Conservation (phyloP, 2,797 vertebrate genomes). For the Silurus lanzhouensis region DNA sequence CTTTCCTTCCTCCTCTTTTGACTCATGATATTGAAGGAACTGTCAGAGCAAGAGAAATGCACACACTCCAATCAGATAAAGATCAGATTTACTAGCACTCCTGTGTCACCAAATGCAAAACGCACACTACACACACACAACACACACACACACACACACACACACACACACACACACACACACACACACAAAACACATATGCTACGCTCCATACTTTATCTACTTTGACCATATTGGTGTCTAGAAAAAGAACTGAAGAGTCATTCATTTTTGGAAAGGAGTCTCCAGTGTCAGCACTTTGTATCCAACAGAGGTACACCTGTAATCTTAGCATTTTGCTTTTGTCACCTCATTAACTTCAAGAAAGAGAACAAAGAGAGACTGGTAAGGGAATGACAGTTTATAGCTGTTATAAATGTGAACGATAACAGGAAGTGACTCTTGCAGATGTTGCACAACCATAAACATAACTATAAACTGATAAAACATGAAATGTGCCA, state of each 20-base stretch:
- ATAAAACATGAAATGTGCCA: not conserved
- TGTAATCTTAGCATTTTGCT: not conserved
- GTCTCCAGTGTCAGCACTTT: not conserved
- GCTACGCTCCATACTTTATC: not conserved
- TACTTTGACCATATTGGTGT: not conserved
- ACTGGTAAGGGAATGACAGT: not conserved
- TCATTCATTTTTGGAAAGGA: not conserved
- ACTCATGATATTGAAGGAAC: constrained; percentile 30
- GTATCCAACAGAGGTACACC: not conserved
- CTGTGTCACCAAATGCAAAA: constrained; percentile 29
- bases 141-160: not conserved
- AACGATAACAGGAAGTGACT: not conserved
- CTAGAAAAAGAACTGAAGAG: not conserved
- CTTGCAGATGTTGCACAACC: not conserved
- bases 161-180: not conserved
- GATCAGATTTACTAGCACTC: constrained; percentile 48
- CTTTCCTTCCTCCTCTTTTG: constrained; percentile 2
- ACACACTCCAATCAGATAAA: constrained; percentile 44
- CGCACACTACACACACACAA: not conserved
- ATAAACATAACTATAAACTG: not conserved
- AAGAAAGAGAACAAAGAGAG: not conserved
- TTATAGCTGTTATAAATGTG: not conserved
- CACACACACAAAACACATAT: not conserved
- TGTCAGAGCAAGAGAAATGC: constrained; percentile 56
- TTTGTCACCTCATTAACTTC: not conserved